Evolutionary conservation across 2,113 vertebrate genomes (phyloP).

Genomic region (Aphelocoma coerulescens): DNA sequence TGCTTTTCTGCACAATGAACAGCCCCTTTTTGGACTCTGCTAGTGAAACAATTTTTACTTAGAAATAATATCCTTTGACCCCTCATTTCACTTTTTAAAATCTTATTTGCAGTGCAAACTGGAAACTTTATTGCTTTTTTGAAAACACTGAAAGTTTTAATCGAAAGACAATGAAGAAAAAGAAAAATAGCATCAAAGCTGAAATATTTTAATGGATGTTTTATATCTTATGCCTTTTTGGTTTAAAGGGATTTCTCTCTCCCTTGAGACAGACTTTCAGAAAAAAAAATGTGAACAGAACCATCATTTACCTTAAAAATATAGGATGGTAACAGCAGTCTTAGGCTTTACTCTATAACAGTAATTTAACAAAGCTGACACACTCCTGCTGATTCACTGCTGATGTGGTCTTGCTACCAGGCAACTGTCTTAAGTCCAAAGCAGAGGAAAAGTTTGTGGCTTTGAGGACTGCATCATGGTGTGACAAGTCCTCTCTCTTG

Average conservation of each 20-base stretch:
- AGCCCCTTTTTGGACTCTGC: background rate
- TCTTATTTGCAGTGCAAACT: background rate
- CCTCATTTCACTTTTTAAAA: background rate
- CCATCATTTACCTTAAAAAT: slow-evolving; percentile 30
- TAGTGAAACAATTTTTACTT: background rate
- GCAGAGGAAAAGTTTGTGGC: background rate
- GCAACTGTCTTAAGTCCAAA: background rate
- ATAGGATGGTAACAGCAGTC: background rate
- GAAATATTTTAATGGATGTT: slow-evolving; percentile 25
- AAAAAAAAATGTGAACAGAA: background rate
- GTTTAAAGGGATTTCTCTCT: background rate
- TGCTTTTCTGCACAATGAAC: background rate
- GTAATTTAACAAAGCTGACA: slow-evolving; percentile 35
- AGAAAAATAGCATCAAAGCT: background rate
- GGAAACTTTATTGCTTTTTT: background rate
- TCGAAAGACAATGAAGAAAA: background rate
- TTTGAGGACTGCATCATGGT: background rate
- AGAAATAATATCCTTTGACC: background rate
- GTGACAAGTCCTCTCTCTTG: background rate
- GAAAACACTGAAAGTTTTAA: slow-evolving; percentile 6
- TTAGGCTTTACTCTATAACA: slow-evolving; percentile 6
- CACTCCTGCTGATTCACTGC: slow-evolving; percentile 10
- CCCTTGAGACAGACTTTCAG: background rate
- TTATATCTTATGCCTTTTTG: background rate
- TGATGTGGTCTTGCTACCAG: background rate